phyloP scores from a whole-genome alignment of 1,140 invertebrate species.

The Drosophila gunungcola region DNA sequence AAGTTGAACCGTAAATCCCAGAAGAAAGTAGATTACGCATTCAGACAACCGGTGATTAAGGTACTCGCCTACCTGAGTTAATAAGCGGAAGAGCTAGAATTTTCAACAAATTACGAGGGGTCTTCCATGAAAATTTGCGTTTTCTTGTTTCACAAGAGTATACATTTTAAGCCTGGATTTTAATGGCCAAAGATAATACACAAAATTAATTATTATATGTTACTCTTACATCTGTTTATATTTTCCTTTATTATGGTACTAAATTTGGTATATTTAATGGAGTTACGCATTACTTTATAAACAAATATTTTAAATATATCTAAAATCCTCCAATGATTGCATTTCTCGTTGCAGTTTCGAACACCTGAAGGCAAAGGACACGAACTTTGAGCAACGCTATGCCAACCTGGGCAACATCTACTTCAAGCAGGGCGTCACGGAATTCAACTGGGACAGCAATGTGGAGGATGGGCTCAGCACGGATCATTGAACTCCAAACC shows the following conservation, averaged over 20 bases:
- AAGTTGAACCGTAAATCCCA: slow-evolving; percentile 32
- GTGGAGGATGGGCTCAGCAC: slow-evolving; percentile 88
- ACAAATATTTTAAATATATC: no score
- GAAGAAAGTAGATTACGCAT: slow-evolving; percentile 36
- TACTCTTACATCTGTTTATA: no score
- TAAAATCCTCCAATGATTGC: background rate
- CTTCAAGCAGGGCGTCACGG: slow-evolving; percentile 89
- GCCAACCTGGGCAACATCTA: slow-evolving; percentile 91
- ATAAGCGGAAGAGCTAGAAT: background rate
- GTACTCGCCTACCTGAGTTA: slow-evolving; percentile 14
- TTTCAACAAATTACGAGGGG: background rate
- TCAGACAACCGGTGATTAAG: slow-evolving; percentile 24
- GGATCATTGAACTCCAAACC: slow-evolving; percentile 81
- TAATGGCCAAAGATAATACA: no score
- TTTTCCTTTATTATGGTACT: no score
- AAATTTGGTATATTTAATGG: no score
- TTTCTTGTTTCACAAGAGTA: background rate
- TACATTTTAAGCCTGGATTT: no score
- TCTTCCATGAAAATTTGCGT: slow-evolving; percentile 3
- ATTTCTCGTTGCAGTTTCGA: slow-evolving; percentile 88
- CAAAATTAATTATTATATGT: no score
- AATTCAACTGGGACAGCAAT: slow-evolving; percentile 94
- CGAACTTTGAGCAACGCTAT: slow-evolving; percentile 92
- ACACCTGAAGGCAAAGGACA: slow-evolving; percentile 91
- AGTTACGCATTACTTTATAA: background rate